Percentiles rank a stretch among this genome's conserved stretches.
These are phyloP conservation scores for Caenorhabditis briggsae DNA, from an alignment of 1,140 invertebrate genomes.

Conservation along the genomic window DNA sequence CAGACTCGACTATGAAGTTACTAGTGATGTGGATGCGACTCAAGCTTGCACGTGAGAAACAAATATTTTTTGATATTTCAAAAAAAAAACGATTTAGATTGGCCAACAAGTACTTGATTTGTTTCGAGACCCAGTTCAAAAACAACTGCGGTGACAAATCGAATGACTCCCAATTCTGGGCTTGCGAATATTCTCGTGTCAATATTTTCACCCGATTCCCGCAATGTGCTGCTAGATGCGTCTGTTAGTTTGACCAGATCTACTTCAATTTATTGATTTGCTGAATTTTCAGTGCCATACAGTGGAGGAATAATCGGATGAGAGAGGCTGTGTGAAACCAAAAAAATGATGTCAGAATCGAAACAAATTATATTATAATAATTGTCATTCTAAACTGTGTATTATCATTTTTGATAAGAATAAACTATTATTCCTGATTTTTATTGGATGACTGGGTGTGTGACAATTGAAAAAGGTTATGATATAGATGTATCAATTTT, in stretches of 20 bases:
- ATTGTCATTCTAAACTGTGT: slow-evolving; percentile 41
- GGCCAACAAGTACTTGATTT: slow-evolving; percentile 51
- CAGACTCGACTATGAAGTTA: slow-evolving; percentile 46
- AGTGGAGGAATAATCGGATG: slow-evolving; percentile 58
- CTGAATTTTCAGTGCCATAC: slow-evolving; percentile 54
- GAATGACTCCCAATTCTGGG: slow-evolving; percentile 64
- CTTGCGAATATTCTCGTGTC: slow-evolving; percentile 65
- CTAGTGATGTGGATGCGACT: background rate
- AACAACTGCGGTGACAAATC: slow-evolving; percentile 56
- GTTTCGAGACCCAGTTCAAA: slow-evolving; percentile 56
- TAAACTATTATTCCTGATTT: slow-evolving; percentile 14
- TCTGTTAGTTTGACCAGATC: slow-evolving; percentile 42
- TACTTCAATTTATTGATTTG: background rate
- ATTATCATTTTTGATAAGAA: slow-evolving; percentile 47
- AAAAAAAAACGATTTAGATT: slow-evolving; percentile 11
- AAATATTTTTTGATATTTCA: background rate
- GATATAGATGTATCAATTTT: no score
- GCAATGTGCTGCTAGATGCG: slow-evolving; percentile 59
- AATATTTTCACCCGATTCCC: slow-evolving; percentile 67
- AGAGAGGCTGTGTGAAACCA: background rate
- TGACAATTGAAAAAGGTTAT: no score
- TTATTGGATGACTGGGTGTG: background rate
- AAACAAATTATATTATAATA: slow-evolving; percentile 35
- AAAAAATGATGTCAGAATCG: slow-evolving; percentile 31
- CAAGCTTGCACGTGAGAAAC: slow-evolving; percentile 60